These are phyloP conservation scores for Folsomia candida DNA, from an alignment of 2,888 invertebrate genomes.

Conservation along the genomic window DNA sequence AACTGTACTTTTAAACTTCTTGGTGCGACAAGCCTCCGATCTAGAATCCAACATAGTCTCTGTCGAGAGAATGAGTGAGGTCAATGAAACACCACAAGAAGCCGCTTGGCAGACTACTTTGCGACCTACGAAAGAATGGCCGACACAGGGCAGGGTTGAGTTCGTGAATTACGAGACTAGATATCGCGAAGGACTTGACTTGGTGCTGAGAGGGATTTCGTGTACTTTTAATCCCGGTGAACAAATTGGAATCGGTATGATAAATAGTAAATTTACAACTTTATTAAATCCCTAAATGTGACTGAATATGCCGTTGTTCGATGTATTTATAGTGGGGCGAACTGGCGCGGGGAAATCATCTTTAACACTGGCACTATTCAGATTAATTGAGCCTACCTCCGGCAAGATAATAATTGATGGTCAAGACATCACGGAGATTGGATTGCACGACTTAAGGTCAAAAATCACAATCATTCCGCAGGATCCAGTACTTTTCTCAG, in stretches of 20 bases:
- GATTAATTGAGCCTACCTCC: conserved; percentile 82
- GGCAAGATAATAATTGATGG: conserved; percentile 82
- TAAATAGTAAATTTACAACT: background rate
- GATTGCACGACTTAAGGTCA: conserved; percentile 67
- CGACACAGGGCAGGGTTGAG: conserved; percentile 72
- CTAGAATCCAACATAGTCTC: conserved; percentile 60
- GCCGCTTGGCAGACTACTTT: conserved; percentile 53
- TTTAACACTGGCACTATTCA: conserved; percentile 79
- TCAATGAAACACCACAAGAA: conserved; percentile 22
- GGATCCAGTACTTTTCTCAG: conserved; percentile 87
- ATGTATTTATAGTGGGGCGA: conserved; percentile 71
- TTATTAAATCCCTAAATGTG: background rate
- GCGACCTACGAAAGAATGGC: conserved; percentile 73
- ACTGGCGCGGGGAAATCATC: conserved; percentile 92
- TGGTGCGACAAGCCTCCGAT: conserved; percentile 59
- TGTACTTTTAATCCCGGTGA: conserved; percentile 78
- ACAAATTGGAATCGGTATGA: conserved; percentile 56
- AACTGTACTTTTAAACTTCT: conserved; percentile 55
- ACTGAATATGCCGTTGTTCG: too few species aligned
- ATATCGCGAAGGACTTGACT: conserved; percentile 80
- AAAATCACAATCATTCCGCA: conserved; percentile 90
- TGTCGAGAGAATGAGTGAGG: conserved; percentile 59
- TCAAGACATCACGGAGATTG: conserved; percentile 59
- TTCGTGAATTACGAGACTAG: conserved; percentile 80
- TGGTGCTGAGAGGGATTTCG: conserved; percentile 76